Base-by-base conservation (phyloP, 2,797 vertebrate species). In the Coendou prehensilis region DNA sequence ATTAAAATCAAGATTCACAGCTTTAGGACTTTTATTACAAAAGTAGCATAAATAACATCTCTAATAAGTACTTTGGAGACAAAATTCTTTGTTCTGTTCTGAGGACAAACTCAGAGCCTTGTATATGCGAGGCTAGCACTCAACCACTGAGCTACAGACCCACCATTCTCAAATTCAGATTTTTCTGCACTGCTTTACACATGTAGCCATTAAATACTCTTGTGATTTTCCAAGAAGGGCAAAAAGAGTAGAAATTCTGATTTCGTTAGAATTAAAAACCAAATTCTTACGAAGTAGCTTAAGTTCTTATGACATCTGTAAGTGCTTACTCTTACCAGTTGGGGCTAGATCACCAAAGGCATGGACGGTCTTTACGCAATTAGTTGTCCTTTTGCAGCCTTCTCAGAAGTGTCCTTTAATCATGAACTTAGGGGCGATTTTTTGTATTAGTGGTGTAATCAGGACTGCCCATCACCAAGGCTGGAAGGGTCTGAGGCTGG, bases 231-330 rank as follows among this genome's bases (percentile, higher is more conserved):
- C 47, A 81, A 69, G 59, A 79, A 69, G 59, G 79, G 22, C 57
- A n/a, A 3, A 83, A 88, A 88, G 26, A 52, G 17, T 9, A 83
- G 20, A 71, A 79, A 94, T 37, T 84, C 63, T 33, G 9, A 47
- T n/a, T 83, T 86, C 86, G 67, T 85, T 63, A n/a, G 81, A 89
- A 85, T 47, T 17, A 75, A 69, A 89, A 56, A 37, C 13, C 41
- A 57, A 17, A 50, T 28, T 84, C 33, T 92, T 57, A 26, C 4
- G 0, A 73, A 73, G 22, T 64, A 73, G 30, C 63, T 28, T 83
- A 37, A 61, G 18, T 82, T 73, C 45, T 80, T 45, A 33, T 0
- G 10, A 11, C 30, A 30, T 22, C 56, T 22, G 82, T 41, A 57
- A 71, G 3, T n/a, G 56, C 52, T 26, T 79, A 14, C 61, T 33